Base-by-base conservation (phyloP, 2,888 invertebrate species). In the Mongoloraphidia duomilia region DNA sequence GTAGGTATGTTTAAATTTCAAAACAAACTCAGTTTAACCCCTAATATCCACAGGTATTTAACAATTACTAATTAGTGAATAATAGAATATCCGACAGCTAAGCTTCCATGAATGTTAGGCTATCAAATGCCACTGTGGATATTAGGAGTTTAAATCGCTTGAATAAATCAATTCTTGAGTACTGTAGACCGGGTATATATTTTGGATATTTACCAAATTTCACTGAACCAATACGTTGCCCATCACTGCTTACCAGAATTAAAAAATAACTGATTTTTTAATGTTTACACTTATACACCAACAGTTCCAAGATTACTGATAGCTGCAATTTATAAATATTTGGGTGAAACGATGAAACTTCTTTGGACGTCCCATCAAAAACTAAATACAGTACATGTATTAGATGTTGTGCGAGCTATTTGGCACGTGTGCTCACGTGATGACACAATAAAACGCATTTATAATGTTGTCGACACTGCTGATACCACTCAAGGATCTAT, bases 321-420 rank as follows among this genome's bases (percentile, higher is more conserved):
- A 59, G 92, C 90, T 50, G 86, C 85, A 38, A 82, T 93, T 54
- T 94, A 94, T 69, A 89, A 87, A 63, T 82, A 89, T 62, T 72
- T 92, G 34, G 80, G 82, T 37, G 90, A 93, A 68, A 86, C 87
- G 54, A 91, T 94, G 91, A 90, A 91, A 67, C 73, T 94, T 36
- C 71, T 93, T 17, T 94, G 93, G 92, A 87, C 84, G 39, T 80
- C 82, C 10, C 80, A 86, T 52, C 73, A 93, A 55, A 81, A 80
- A 61, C 77, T 90, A 71, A 89, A 92, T 68, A 94, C 93, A 0
- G 81, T 93, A 26, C 90, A 93, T 65, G 88, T 91, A 1, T 65
- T 70, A 14, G 94, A 94, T 68, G 75, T 90, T n/a, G 86, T 82
- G 61, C 74, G 81, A 48, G 92, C 90, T 1, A 75, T 86, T 52